Evolutionary conservation across 2,113 vertebrate species (phyloP), one percentile per base, ranked within the genome.

Genomic region (Eurystomus gularis): DNA sequence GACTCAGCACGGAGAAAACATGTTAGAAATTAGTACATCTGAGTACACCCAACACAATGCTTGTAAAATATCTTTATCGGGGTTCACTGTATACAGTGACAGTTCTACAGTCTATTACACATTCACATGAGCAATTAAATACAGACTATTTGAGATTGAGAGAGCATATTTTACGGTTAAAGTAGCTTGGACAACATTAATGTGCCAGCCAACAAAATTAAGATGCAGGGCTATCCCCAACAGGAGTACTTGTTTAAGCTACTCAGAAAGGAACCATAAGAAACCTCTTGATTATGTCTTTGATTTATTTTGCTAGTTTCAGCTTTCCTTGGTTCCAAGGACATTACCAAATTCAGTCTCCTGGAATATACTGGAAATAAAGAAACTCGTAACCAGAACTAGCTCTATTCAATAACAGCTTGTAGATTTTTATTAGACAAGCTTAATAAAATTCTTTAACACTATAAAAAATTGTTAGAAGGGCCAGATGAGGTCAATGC

Each of bases 361-460:
- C 51, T 29, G 9, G 21, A 3, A 55, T 31, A 31, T 4, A 39
- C 2, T 4, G 7, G 29, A 35, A 1, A 54, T 8, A 61, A 28
- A 6, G 52, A 79, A 78, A 55, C 6, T 1, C 51, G 26, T 16
- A 66, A 25, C 1, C 13, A 64, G 25, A 84, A 64, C 35, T 39
- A 52, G 6, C 3, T 72, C 14, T 39, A 7, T 28, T 10, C 51
- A 5, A 35, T 21, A 82, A 6, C 13, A 44, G 14, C 5, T 3
- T 16, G 6, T 4, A 79, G 15, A 31, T 48, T 44, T 25, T 3
- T n/a, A 0, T 7, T 42, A 62, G 6, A 42, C 6, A 57, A 1
- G 10, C 44, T 4, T 19, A 25, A 73, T n/a, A 7, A 28, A 40
- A 10, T 12, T 40, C 9, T 58, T 42, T 16, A 46, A 31, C 7